A percentile compares a stretch with the other conserved stretches of the same genome.
phyloP scores from a whole-genome alignment of 1,140 invertebrate species.

The Procambarus clarkii region DNA sequence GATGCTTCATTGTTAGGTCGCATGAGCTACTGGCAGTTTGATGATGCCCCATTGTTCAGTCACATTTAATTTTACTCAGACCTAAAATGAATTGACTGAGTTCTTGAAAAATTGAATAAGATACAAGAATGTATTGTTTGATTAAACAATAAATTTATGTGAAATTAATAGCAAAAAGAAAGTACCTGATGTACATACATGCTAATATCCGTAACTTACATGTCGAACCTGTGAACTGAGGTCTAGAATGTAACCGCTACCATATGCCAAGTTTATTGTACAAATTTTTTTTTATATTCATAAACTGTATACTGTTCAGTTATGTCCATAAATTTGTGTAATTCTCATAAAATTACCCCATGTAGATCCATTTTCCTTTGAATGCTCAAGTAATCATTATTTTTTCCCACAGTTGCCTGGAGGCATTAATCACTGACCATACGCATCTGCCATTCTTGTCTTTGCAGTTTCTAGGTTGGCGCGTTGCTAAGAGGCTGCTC shows the following conservation, averaged over 20 bases:
- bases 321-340: not conserved
- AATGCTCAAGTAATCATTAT: slow-evolving; percentile 49
- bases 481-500: slow-evolving; percentile 51
- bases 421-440: slow-evolving; percentile 58
- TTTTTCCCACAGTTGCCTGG: slow-evolving; percentile 66
- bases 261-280: not conserved
- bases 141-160: not conserved
- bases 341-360: not conserved
- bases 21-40: too few relatives aligned
- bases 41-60: too few relatives aligned
- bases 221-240: not conserved
- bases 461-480: slow-evolving; percentile 69
- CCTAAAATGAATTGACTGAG: too few relatives aligned
- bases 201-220: not conserved
- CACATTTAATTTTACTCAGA: too few relatives aligned
- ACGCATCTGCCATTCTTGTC: slow-evolving; percentile 66
- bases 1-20: too few relatives aligned
- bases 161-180: slow-evolving; percentile 19
- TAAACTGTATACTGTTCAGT: not conserved
- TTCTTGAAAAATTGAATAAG: too few relatives aligned
- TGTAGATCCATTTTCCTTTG: slow-evolving; percentile 24
- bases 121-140: too few relatives aligned
- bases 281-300: not conserved
- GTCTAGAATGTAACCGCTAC: not conserved
- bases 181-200: not conserved